These are phyloP conservation scores for Holacanthus passer DNA, from an alignment of 2,113 vertebrate species.

Conservation along the genomic window DNA sequence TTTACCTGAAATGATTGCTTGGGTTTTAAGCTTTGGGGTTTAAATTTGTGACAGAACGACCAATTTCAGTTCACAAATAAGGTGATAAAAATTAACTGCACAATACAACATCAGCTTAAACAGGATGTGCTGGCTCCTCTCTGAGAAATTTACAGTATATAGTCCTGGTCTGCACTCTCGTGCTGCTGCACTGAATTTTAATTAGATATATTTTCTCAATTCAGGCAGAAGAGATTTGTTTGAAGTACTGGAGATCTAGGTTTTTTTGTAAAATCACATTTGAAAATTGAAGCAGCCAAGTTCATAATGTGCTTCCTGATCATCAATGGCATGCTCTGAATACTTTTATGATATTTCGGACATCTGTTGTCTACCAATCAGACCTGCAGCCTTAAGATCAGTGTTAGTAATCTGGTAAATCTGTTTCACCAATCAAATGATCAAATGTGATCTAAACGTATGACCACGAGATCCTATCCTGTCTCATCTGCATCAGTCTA, in stretches of 20 bases:
- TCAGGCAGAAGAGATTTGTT: too few relatives aligned
- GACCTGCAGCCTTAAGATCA: background rate
- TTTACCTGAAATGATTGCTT: constrained; percentile 72
- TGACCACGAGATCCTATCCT: too few relatives aligned
- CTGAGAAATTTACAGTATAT: background rate
- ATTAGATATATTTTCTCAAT: too few relatives aligned
- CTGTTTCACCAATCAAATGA: background rate
- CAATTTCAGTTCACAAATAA: constrained; percentile 24
- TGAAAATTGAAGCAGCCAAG: too few relatives aligned
- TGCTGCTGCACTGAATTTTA: too few relatives aligned
- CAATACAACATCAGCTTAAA: constrained; percentile 1
- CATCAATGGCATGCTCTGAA: background rate
- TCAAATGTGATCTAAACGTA: background rate
- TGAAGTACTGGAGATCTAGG: too few relatives aligned
- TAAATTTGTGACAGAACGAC: constrained; percentile 34
- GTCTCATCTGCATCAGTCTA: too few relatives aligned
- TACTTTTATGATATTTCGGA: background rate
- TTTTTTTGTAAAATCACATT: too few relatives aligned
- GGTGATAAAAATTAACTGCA: constrained; percentile 10
- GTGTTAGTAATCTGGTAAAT: background rate
- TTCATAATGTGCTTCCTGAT: background rate
- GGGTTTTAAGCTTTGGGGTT: constrained; percentile 24
- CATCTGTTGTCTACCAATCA: background rate
- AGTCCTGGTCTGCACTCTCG: background rate
- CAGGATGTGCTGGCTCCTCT: background rate